These are phyloP conservation scores for Bombus polaris DNA, from an alignment of 1,140 invertebrate genomes.

Conservation along the genomic window DNA sequence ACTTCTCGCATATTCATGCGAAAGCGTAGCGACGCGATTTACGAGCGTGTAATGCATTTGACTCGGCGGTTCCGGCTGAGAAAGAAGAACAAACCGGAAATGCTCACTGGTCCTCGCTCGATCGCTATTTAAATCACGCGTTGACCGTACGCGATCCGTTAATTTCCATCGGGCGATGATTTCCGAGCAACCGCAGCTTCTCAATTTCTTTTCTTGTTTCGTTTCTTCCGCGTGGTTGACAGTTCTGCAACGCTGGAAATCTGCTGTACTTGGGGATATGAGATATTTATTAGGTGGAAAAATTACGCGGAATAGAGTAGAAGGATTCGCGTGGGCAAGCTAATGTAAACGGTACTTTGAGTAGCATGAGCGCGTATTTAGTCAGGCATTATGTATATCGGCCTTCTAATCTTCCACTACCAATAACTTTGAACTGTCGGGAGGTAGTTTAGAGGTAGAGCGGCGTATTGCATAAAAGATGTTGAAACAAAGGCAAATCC, in stretches of 20 bases:
- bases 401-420: neutral
- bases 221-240: neutral
- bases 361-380: neutral
- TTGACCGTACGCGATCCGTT: too few species aligned
- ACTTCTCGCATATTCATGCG: slow-evolving; percentile 54
- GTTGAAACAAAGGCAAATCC: neutral
- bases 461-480: neutral
- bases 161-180: neutral
- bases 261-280: too few species aligned
- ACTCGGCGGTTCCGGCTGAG: slow-evolving; percentile 3
- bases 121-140: neutral
- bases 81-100: slow-evolving; percentile 18
- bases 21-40: slow-evolving; percentile 36
- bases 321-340: neutral
- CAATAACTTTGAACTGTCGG: neutral
- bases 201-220: neutral
- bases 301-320: neutral
- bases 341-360: neutral
- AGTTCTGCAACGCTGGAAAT: neutral
- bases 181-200: too few species aligned
- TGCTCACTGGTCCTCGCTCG: too few species aligned
- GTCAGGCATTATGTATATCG: neutral
- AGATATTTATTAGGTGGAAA: neutral
- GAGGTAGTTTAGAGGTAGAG: neutral
- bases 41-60: slow-evolving; percentile 51